Percentiles rank a stretch among this genome's conserved stretches.
These are phyloP conservation scores for Agrilus cyanescens DNA, from an alignment of 2,888 invertebrate genomes.

Conservation along the genomic window DNA sequence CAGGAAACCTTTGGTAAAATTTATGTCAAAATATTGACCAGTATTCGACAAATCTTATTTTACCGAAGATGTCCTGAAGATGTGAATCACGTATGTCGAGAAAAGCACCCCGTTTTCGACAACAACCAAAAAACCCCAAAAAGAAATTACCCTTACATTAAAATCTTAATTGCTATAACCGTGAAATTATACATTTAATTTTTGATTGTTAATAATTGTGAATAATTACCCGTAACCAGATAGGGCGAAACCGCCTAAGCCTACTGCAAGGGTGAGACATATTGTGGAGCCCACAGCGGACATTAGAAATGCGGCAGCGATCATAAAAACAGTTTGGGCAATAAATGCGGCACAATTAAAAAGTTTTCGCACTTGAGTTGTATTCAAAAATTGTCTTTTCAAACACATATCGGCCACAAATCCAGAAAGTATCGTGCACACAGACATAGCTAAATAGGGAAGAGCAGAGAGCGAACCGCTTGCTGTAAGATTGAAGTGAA, in stretches of 20 bases:
- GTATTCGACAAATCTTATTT: too few relatives aligned
- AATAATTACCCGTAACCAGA: conserved; percentile 65
- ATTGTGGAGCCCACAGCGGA: conserved; percentile 58
- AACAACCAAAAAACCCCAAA: not conserved
- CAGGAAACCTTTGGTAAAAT: too few relatives aligned
- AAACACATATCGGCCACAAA: conserved; percentile 72
- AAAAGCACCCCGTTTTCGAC: too few relatives aligned
- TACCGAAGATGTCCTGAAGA: too few relatives aligned
- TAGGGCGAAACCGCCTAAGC: conserved; percentile 87
- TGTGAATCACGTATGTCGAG: too few relatives aligned
- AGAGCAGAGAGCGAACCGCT: too few relatives aligned
- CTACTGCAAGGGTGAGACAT: conserved; percentile 80
- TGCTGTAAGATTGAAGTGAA: too few relatives aligned
- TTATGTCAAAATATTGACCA: too few relatives aligned
- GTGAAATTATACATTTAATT: too few relatives aligned
- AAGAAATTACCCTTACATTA: conserved; percentile 4
- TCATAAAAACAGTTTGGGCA: conserved; percentile 75
- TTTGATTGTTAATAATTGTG: too few relatives aligned
- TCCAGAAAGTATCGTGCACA: conserved; percentile 68
- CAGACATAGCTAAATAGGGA: conserved; percentile 10
- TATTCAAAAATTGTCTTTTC: conserved; percentile 48
- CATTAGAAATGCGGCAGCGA: conserved; percentile 63
- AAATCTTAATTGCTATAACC: too few relatives aligned
- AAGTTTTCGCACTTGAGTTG: conserved; percentile 55
- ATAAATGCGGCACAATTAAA: conserved; percentile 67